Base-by-base conservation (phyloP, 2,113 vertebrate species). In the Oncorhynchus nerka region DNA sequence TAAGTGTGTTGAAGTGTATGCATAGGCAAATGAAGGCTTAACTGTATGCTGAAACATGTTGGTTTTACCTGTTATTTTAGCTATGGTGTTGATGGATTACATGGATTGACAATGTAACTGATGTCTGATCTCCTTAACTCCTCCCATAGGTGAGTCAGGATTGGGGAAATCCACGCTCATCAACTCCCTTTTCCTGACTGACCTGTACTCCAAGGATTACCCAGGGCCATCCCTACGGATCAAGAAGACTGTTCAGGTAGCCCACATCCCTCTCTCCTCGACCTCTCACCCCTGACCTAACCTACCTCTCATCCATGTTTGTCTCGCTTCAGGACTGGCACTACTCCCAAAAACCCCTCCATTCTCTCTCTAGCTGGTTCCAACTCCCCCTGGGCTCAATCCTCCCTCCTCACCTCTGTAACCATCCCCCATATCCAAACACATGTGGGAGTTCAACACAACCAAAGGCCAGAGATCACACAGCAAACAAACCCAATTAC, bases 161-260 rank as follows among this genome's bases (percentile, higher is more conserved):
- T 88, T 95, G 32, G 94, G 94, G 7, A 95, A 95, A 78, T 95
- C 94, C 1, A 94, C 94, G 0, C 92, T 95, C 71, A 94, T 94
- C 81, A 95, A 94, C 83, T 94, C 94, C 22, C 88, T 95, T 67
- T 94, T 95, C 85, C 88, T 94, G 75, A 94, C 93, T 3, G 92
- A 95, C 68, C 83, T 95, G 45, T 93, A 94, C 87, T 93, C 93
- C 72, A 94, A 93, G 87, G 92, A 94, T 34, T 94, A 94, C 74
- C 93, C 93, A 0, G 92, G 93, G 0, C 93, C 93, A 0, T 94
- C 93, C 12, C 93, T 91, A 79, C 90, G 93, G 82, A 93, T 93
- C 76, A 94, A 94, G 83, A 95, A 94, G 85, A 95, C 94, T 4
- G 92, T 94, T 39, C 94, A 95, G 92, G 94, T 95, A 81, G 32